Evolutionary conservation across 2,113 vertebrate species (phyloP).

Genomic region (Cisticola juncidis): DNA sequence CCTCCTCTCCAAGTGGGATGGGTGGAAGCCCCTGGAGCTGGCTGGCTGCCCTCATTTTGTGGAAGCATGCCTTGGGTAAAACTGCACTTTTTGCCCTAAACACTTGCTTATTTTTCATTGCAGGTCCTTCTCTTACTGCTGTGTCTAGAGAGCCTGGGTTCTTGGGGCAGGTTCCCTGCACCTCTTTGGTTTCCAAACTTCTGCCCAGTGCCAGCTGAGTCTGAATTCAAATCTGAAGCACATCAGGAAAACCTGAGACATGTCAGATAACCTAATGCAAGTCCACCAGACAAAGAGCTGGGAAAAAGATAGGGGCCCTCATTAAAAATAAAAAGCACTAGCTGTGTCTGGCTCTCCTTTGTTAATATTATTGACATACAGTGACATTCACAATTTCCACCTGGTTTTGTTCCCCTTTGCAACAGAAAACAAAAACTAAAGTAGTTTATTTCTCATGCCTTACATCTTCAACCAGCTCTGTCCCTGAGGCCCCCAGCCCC

Average conservation of each 20-base stretch:
- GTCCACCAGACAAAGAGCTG: neutral
- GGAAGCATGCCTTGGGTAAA: neutral
- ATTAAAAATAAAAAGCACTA: neutral
- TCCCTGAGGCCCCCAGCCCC: neutral
- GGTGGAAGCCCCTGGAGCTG: neutral
- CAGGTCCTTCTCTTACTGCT: neutral
- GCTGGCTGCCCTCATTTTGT: neutral
- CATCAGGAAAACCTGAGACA: neutral
- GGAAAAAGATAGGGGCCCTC: fast-evolving
- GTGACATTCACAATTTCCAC: neutral
- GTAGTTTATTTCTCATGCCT: neutral
- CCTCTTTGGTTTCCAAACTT: neutral
- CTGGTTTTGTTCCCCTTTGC: neutral
- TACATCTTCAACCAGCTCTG: neutral
- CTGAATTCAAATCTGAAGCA: neutral
- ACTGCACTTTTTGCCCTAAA: neutral
- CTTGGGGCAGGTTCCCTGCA: neutral
- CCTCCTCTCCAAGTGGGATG: neutral
- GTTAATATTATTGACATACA: neutral
- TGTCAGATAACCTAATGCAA: neutral
- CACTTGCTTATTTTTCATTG: neutral
- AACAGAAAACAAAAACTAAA: neutral
- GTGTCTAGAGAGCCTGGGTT: neutral
- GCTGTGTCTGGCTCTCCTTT: neutral
- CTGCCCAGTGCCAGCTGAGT: fast-evolving